Evolutionary conservation across 2,113 vertebrate genomes (phyloP).

Genomic region (Mustela lutreola): DNA sequence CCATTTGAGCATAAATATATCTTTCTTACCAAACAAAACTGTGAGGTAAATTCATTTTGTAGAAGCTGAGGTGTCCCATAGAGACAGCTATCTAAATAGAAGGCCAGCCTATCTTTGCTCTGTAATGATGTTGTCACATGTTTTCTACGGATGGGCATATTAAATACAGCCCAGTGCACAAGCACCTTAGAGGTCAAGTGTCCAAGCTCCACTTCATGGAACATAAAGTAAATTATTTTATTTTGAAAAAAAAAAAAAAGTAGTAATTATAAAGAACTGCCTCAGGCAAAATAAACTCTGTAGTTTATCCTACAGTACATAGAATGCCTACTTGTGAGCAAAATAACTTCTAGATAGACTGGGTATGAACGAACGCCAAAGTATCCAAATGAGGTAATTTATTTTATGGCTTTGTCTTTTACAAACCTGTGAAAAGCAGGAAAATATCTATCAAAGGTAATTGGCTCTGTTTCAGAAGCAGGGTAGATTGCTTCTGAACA

Average conservation of each 20-base stretch:
- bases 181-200: background rate
- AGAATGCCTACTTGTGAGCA: conserved; percentile 1
- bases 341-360: conserved; percentile 55
- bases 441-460: conserved; percentile 59
- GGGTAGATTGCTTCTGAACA: conserved; percentile 36
- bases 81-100: background rate
- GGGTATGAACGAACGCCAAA: conserved; percentile 41
- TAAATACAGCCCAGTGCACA: background rate
- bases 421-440: background rate
- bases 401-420: conserved; percentile 61
- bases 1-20: background rate
- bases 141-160: background rate
- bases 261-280: background rate
- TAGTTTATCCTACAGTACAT: background rate
- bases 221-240: conserved; percentile 16
- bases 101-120: background rate
- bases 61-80: background rate
- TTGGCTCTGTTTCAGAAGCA: conserved; percentile 50
- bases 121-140: background rate
- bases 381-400: conserved; percentile 66
- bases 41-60: background rate
- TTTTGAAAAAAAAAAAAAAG: background rate
- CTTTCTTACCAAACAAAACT: background rate
- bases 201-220: background rate
- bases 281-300: background rate